A percentile compares a stretch with the other conserved stretches of the same genome.
Evolutionary conservation across 2,113 vertebrate species (phyloP).

Genomic region (Caloenas nicobarica): DNA sequence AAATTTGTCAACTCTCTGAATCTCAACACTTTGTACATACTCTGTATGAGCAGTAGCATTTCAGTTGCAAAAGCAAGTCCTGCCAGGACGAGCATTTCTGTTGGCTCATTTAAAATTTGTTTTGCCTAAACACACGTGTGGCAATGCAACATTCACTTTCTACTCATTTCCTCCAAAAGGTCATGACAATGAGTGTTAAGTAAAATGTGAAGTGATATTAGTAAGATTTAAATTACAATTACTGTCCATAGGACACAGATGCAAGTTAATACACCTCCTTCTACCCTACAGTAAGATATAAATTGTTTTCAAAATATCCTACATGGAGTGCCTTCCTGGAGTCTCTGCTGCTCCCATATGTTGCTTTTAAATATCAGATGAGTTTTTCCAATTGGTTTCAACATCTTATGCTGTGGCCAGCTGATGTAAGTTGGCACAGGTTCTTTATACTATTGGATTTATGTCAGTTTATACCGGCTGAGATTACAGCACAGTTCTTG

Average conservation of each 20-base stretch:
- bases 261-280: neutral
- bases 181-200: neutral
- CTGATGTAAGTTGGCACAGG: slow-evolving; percentile 31
- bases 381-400: slow-evolving; percentile 37
- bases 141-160: neutral
- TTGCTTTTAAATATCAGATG: slow-evolving; percentile 38
- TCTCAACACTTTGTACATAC: neutral
- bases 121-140: neutral
- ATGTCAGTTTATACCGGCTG: slow-evolving; percentile 13
- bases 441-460: neutral
- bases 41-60: neutral
- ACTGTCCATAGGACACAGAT: neutral
- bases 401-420: slow-evolving; percentile 45
- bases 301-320: neutral
- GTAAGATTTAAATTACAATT: neutral
- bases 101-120: neutral
- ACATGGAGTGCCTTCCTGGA: neutral
- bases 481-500: neutral
- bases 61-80: neutral
- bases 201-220: neutral
- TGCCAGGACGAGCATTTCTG: neutral
- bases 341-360: slow-evolving; percentile 32
- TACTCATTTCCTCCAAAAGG: neutral
- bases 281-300: neutral
- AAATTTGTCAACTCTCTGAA: neutral